These are phyloP conservation scores for Lacerta bilineata DNA, from an alignment of 2,797 vertebrate species.

Conservation along the genomic window DNA sequence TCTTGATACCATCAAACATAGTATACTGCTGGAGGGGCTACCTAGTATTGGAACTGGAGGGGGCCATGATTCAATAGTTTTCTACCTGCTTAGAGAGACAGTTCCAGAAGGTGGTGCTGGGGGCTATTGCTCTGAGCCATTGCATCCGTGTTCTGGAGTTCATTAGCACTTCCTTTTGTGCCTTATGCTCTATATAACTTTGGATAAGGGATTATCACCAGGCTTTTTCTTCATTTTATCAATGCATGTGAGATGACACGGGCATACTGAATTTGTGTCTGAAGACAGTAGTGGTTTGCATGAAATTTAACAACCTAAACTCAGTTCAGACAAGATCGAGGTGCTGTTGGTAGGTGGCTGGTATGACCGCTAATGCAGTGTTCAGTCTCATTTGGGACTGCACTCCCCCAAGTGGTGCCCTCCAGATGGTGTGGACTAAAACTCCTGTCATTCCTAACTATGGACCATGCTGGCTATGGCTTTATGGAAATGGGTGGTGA, in stretches of 20 bases:
- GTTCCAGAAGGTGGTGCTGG: not conserved
- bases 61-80: not conserved
- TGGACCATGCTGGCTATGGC: too few relatives aligned
- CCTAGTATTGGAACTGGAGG: not conserved
- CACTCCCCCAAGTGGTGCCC: not conserved
- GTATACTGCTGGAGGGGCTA: not conserved
- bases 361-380: not conserved
- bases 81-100: not conserved
- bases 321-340: not conserved
- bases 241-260: not conserved
- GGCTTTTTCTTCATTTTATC: not conserved
- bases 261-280: not conserved
- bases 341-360: not conserved
- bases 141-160: not conserved
- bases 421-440: too few relatives aligned
- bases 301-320: not conserved
- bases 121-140: not conserved
- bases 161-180: not conserved
- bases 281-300: not conserved
- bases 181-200: not conserved
- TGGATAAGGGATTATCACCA: not conserved
- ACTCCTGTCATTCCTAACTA: too few relatives aligned
- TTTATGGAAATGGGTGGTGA: too few relatives aligned
- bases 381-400: not conserved
- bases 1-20: not conserved